Evolutionary conservation across 2,113 vertebrate species (phyloP).

Genomic region (Hyaena hyaena): DNA sequence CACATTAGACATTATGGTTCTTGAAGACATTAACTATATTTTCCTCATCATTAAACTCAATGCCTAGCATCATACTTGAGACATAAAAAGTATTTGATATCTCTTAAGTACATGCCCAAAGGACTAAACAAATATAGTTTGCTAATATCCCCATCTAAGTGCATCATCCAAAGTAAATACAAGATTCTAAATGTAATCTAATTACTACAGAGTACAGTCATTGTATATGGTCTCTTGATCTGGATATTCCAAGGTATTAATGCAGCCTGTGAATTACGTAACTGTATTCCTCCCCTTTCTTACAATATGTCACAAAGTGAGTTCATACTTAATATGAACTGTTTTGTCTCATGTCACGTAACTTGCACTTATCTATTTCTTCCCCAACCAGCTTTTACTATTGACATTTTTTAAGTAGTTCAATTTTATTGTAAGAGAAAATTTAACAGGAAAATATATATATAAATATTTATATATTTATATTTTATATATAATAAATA

Average conservation of each 20-base stretch:
- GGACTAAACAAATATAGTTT: background rate
- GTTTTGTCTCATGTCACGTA: background rate
- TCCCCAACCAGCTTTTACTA: background rate
- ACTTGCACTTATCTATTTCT: background rate
- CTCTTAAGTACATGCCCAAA: background rate
- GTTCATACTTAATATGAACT: background rate
- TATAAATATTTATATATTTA: too few species aligned
- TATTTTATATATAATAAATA: background rate
- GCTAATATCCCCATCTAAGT: background rate
- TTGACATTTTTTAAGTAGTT: background rate
- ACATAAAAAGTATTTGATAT: background rate
- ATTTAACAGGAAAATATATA: background rate
- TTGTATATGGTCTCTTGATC: background rate
- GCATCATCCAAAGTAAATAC: background rate
- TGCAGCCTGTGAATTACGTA: background rate
- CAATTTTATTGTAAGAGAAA: background rate
- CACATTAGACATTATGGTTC: background rate
- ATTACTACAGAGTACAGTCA: background rate
- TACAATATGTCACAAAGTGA: background rate
- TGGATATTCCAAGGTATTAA: background rate
- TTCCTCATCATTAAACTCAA: background rate
- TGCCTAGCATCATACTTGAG: background rate
- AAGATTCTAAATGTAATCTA: background rate
- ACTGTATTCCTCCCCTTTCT: too few species aligned
- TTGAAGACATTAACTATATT: background rate